Base-by-base conservation (phyloP, 1,140 invertebrate species). In the Nasonia giraulti region DNA sequence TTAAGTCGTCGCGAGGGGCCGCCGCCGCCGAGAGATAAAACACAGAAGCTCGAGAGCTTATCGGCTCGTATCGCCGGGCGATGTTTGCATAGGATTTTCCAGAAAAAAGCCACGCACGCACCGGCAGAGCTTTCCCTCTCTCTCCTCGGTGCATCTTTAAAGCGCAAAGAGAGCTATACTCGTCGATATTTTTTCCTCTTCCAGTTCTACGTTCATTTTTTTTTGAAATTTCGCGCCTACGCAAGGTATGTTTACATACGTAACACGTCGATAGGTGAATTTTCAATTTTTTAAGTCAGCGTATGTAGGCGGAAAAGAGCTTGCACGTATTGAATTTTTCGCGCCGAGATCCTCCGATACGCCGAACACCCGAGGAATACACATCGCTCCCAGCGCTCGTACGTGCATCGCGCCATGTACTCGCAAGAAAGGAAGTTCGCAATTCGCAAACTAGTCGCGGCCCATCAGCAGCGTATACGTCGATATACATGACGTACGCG, bases 41-140 rank as follows among this genome's bases (percentile, higher is more conserved):
- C 50, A 55, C 73, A 81, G 79, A 75, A 81, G 84, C 79, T 62
- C 6, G 17, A 62, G 55, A 44, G 37, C 83, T 84, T 84, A 84
- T 75, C 62, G 27, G 66, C 62, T 71, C 69, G 12, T 85, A 80
- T 87, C 84, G 66, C 55, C 27, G 23, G 23, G 4, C 83, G 78
- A 74, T 80, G 37, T 74, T 84, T 84, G 78, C 77, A 77, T 85
- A 81, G 73, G 79, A 68, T 81, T 85, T 85, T 76, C 44, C 62
- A 85, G 78, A 85, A 85, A 81, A 80, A 55, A 75, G 71, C 78
- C n/a, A 17, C 73, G 79, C 17, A 77, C 44, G 27, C 33, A 37
- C 33, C 33, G 33, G 3, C 33, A 37, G 33, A 37, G 37, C 71
- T 80, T 83, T 78, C 17, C 78, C 44, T 73, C 14, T 0, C 14